Percentiles rank a stretch among this genome's conserved stretches.
phyloP scores from a whole-genome alignment of 2,113 vertebrate species.

The Neolamprologus cancellatus region DNA sequence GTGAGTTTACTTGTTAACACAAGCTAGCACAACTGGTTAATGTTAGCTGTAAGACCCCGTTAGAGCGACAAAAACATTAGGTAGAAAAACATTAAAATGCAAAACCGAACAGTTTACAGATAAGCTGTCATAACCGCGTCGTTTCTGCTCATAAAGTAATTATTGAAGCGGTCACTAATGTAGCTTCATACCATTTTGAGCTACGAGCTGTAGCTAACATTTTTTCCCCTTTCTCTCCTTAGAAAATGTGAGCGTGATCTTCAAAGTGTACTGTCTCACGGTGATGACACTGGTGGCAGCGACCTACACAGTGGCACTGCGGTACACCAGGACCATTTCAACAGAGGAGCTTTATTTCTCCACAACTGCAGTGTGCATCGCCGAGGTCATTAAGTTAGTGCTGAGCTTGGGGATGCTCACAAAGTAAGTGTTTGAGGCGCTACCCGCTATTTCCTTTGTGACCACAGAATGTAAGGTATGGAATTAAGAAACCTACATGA shows the following conservation, averaged over 20 bases:
- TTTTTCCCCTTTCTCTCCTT: constrained; percentile 8
- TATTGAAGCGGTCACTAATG: neutral
- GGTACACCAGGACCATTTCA: constrained; percentile 84
- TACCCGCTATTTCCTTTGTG: neutral
- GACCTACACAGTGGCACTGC: constrained; percentile 80
- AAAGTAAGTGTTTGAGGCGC: constrained; percentile 76
- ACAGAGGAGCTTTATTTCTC: constrained; percentile 83
- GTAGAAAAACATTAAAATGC: neutral
- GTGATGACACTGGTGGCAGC: constrained; percentile 97
- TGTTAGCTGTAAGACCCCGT: neutral
- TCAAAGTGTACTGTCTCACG: constrained; percentile 91
- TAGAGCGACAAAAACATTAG: neutral
- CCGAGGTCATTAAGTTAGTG: constrained; percentile 89
- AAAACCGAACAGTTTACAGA: neutral
- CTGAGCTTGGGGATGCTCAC: constrained; percentile 86
- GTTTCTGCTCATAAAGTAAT: neutral
- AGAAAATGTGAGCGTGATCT: constrained; percentile 85
- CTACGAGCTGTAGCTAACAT: neutral
- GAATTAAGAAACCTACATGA: neutral
- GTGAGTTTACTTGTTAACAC: constrained; percentile 18
- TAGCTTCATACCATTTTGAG: neutral
- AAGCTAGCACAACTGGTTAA: neutral
- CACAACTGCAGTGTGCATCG: constrained; percentile 87
- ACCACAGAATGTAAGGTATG: neutral
- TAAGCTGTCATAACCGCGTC: neutral